Conservation (phyloP, 2,797 vertebrate species). For the Knipowitschia caucasica region DNA sequence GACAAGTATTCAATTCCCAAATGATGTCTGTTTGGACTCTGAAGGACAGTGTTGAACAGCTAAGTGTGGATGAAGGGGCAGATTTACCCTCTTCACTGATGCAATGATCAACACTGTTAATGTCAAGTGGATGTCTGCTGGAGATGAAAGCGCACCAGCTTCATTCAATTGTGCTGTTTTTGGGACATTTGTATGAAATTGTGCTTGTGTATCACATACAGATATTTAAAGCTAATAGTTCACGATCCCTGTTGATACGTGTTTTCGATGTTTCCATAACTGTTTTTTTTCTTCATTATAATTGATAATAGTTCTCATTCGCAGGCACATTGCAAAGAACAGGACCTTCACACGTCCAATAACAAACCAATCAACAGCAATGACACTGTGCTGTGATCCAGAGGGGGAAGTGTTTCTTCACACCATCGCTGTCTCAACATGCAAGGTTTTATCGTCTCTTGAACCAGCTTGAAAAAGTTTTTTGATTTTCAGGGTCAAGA, state of each 20-base stretch:
- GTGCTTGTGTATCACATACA: conserved; percentile 22
- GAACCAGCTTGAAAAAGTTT: too few relatives aligned
- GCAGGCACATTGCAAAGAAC: conserved; percentile 9
- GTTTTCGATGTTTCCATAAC: conserved; percentile 5
- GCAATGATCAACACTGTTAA: conserved; percentile 49
- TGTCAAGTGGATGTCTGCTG: conserved; percentile 65
- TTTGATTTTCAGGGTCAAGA: too few relatives aligned
- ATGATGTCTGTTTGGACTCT: too few relatives aligned
- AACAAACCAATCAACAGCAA: conserved; percentile 41
- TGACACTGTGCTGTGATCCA: conserved; percentile 30
- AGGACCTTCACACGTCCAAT: conserved; percentile 23
- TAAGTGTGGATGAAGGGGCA: conserved; percentile 48
- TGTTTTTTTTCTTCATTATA: too few relatives aligned
- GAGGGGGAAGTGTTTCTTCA: conserved; percentile 12
- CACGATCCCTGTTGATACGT: conserved; percentile 10
- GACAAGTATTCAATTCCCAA: too few relatives aligned
- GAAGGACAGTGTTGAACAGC: too few relatives aligned
- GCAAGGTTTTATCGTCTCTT: conserved; percentile 22
- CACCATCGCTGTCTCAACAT: conserved; percentile 1
- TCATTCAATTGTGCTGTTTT: conserved; percentile 30
- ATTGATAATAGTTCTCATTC: too few relatives aligned
- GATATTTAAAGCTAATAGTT: conserved; percentile 18
- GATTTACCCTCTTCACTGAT: conserved; percentile 52
- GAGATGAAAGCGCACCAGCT: conserved; percentile 49
- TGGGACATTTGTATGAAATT: conserved; percentile 24